Conservation (phyloP, 2,888 invertebrate species). For the Kryphioiulus occultus region DNA sequence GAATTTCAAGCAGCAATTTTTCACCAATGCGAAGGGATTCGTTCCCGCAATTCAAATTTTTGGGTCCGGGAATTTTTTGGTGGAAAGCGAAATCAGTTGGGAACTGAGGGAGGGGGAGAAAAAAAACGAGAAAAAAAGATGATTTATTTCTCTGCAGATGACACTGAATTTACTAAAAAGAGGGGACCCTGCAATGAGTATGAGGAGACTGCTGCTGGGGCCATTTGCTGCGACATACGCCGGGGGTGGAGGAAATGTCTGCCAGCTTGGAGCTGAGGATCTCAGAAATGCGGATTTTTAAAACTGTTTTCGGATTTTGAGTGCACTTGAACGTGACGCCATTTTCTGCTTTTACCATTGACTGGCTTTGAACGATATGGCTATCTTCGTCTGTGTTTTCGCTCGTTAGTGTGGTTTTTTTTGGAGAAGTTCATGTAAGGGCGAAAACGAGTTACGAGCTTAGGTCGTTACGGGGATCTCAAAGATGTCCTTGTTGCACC, state of each 20-base stretch:
- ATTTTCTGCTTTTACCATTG: conserved; percentile 6
- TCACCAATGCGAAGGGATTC: background rate
- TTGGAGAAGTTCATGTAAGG: background rate
- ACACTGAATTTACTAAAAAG: conserved; percentile 36
- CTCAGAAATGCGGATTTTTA: background rate
- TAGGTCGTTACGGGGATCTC: background rate
- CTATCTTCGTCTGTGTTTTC: background rate
- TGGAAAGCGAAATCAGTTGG: conserved; percentile 20
- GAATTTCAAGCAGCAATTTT: conserved; percentile 20
- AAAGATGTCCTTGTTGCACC: background rate
- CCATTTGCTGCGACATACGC: conserved; percentile 30
- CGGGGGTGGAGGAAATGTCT: background rate
- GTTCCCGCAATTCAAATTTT: background rate
- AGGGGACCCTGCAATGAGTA: background rate
- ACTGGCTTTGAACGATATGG: background rate
- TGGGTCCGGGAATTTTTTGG: conserved; percentile 14
- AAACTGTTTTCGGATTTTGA: background rate
- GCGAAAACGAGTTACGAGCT: background rate
- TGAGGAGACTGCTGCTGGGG: background rate
- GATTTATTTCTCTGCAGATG: conserved; percentile 38
- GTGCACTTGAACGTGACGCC: conserved; percentile 36
- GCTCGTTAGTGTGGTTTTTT: background rate
- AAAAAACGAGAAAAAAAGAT: background rate
- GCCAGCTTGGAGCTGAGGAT: background rate
- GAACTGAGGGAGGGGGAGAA: background rate